Base-by-base conservation (phyloP, 2,888 invertebrate species). In the Neocrepidodera transversa region DNA sequence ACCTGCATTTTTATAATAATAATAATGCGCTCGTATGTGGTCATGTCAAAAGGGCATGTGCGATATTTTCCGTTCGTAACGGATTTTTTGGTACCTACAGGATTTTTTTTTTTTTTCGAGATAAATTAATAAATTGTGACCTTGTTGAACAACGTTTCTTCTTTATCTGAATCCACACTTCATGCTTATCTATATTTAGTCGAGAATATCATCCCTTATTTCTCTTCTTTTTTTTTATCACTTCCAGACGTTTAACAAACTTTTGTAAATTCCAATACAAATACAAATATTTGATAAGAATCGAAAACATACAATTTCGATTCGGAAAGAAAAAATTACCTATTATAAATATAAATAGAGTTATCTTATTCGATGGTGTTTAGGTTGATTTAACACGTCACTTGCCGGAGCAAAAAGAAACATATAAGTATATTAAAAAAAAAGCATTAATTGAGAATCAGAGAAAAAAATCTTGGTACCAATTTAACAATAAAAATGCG, bases 21-120 rank as follows among this genome's bases (percentile, higher is more conserved):
- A 50, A 60, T 56, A n/a, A n/a, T n/a, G n/a, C n/a, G n/a, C 50
- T 50, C 63, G 58, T 60, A 61, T 65, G 65, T 64, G 68, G 67
- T 68, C 63, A 65, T 67, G 67, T 68, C 66, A 65, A 68, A 66
- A 67, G 68, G 67, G 65, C 66, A 68, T 64, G 63, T 65, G 66
- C 65, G 49, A 56, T 51, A 50, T 58, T 60, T 63, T n/a, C 48
- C 52, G 48, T 55, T 52, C 59, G 63, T 68, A 68, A 68, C 68
- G 68, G 68, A 64, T 65, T 68, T 67, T 68, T 62, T n/a, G n/a
- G n/a, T n/a, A n/a, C n/a, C n/a, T n/a, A n/a, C n/a, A n/a, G n/a
- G n/a, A n/a, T n/a, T n/a, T n/a, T n/a, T n/a, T n/a, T n/a, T n/a
- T n/a, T n/a, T n/a, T n/a, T n/a, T n/a, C n/a, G n/a, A n/a, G n/a